Conservation (phyloP, 2,113 vertebrate species). For the Aspiorhynchus laticeps region DNA sequence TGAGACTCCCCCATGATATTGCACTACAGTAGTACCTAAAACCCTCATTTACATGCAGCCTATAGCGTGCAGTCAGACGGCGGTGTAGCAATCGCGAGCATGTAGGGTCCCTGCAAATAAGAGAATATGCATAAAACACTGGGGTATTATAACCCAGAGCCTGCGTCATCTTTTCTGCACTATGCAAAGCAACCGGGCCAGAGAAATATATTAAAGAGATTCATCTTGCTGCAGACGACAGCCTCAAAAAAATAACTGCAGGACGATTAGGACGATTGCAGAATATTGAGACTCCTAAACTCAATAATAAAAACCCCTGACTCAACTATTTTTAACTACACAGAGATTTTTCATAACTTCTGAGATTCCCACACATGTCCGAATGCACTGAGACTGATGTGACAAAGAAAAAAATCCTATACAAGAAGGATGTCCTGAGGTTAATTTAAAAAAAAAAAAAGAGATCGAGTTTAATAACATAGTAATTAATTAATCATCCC, state of each 20-base stretch:
- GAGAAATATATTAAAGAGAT: slow-evolving; percentile 52
- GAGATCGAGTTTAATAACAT: slow-evolving; percentile 57
- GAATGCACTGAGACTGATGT: neutral
- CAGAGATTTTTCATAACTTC: slow-evolving; percentile 2
- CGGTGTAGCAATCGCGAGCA: neutral
- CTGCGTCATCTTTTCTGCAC: slow-evolving; percentile 32
- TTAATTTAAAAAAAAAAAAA: neutral
- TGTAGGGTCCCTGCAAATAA: slow-evolving; percentile 22
- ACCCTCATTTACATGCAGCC: slow-evolving; percentile 40
- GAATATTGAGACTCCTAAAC: slow-evolving; percentile 30
- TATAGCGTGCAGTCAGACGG: slow-evolving; percentile 16
- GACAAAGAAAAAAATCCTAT: neutral
- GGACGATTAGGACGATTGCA: slow-evolving; percentile 1
- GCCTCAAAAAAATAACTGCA: neutral
- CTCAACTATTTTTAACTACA: slow-evolving; percentile 24
- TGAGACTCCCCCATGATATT: slow-evolving; percentile 31
- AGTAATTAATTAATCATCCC: slow-evolving; percentile 75
- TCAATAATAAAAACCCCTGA: slow-evolving; percentile 24
- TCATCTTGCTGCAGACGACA: slow-evolving; percentile 46
- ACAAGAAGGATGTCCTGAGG: slow-evolving; percentile 22
- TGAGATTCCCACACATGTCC: neutral
- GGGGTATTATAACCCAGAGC: slow-evolving; percentile 22
- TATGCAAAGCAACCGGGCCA: slow-evolving; percentile 31
- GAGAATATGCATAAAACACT: slow-evolving; percentile 27
- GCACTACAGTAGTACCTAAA: slow-evolving; percentile 6